Base-by-base conservation (phyloP, 2,888 invertebrate genomes). In the Argyresthia goedartella region DNA sequence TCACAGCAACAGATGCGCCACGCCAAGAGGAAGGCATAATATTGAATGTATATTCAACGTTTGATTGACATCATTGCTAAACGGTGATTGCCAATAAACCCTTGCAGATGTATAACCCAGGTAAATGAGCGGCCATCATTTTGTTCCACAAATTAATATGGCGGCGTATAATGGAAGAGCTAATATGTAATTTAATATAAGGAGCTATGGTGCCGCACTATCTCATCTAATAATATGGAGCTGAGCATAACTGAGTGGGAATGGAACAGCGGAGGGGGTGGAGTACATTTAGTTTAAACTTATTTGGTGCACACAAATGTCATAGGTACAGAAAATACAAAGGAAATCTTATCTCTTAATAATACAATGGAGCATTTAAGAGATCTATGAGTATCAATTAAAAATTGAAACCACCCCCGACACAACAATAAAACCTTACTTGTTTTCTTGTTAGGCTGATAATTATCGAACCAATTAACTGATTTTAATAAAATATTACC, bases 201-300 rank as follows among this genome's bases (percentile, higher is more conserved):
- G 6, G 25, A 25, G 25, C 45, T 1, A 3, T 25, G 45, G 25
- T 1, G 25, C 25, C 25, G 45, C 45, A 25, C 45, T 43, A 43
- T 45, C 45, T 45, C 45, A 45, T 45, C n/a, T 39, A 9, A 39
- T 39, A 39, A 39, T 45, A 25, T 45, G 25, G 25, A 7, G 25
- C 16, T 45, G 25, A 11, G 16, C 16, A 11, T 45, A 45, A 45
- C 45, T 43, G 43, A 43, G 15, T 43, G 43, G 11, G 43, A 45
- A 61, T 54, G 10, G 52, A 52, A 64, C 44, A 59, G 61, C 65
- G 35, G 8, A 50, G 52, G 0, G 8, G 4, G 14, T 67, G 55
- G 78, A 78, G 70, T 9, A 4, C 4, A 3, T 39, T 6, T 2
- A n/a, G 39, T 1, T 43, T 4, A 13, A 8, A 11, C 6, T 42